phyloP scores from a whole-genome alignment of 2,113 vertebrate genomes.

The Ploceus nigricollis region DNA sequence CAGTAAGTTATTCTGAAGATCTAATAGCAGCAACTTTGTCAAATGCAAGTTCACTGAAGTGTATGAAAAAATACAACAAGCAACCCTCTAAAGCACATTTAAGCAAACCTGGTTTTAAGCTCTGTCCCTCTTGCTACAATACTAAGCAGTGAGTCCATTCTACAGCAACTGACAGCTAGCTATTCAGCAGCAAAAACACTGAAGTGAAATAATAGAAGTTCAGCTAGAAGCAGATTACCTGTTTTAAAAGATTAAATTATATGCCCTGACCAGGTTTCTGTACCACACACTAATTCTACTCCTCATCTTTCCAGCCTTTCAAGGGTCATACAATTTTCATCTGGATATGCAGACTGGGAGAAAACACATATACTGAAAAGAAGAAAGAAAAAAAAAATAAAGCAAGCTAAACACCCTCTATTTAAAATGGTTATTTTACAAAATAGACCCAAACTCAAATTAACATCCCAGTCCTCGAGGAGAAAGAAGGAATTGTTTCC shows the following conservation, averaged over 20 bases:
- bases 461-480: slow-evolving; percentile 3
- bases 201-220: slow-evolving; percentile 24
- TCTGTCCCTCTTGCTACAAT: neutral
- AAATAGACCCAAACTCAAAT: slow-evolving; percentile 16
- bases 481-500: slow-evolving; percentile 33
- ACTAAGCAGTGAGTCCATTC: neutral
- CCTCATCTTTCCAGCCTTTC: neutral
- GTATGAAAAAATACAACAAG: neutral
- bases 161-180: neutral
- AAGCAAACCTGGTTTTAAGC: neutral
- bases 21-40: slow-evolving; percentile 1
- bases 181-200: neutral
- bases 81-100: neutral
- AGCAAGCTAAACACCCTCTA: neutral
- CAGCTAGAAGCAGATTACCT: neutral
- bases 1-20: slow-evolving; percentile 16
- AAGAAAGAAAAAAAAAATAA: neutral
- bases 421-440: slow-evolving; percentile 7
- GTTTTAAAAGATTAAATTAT: neutral
- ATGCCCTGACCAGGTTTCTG: neutral
- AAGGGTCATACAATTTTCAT: neutral
- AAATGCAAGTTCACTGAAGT: slow-evolving; percentile 11
- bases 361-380: neutral
- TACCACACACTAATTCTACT: neutral
- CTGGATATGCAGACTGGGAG: neutral